Evolutionary conservation across 23 tunicate genomes (phyloP), one percentile per base, ranked within the genome.

Genomic region (Styela plicata): DNA sequence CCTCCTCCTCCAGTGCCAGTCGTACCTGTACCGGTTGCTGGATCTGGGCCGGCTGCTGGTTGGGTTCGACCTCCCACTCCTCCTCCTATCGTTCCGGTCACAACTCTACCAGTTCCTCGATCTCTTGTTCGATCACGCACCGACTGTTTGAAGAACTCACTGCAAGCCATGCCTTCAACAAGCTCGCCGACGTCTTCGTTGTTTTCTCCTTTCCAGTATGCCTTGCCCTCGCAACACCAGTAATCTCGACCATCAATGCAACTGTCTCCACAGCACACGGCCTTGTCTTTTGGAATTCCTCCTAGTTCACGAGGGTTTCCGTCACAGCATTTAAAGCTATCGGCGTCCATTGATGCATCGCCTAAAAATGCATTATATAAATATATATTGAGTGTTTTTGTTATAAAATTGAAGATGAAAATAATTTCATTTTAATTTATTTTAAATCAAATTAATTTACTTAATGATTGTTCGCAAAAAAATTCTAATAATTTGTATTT

Each of bases 171-270:
- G 26, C 90, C 84, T 31, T 62, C 44, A 21, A 90, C 80, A 29
- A 36, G 88, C 18, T 63, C 89, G 22, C 95, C 95, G 17, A 71
- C 35, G 24, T 71, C 77, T 62, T 73, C 69, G 65, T 37, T 76
- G 81, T 76, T 29, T n/a, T 82, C 83, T 17, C 95, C 95, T 35
- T 85, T 89, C 69, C 73, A 79, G 76, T 70, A 89, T 27, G 89
- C 90, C 73, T 80, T 85, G 66, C 95, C 95, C 35, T 91, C 83
- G 63, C 97, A 91, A 64, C 97, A 91, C 88, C 87, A 91, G 83
- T 68, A 91, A 21, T 36, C 63, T n/a, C 74, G 18, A 21, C 91
- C 97, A 36, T 91, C 97, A 22, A 91, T 91, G 88, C 97, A 91
- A 29, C 88, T 87, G 64, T 87, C 76, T 17, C 97, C 97, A 73